Conservation (phyloP, 2,797 vertebrate genomes). For the Acanthiza pusilla region DNA sequence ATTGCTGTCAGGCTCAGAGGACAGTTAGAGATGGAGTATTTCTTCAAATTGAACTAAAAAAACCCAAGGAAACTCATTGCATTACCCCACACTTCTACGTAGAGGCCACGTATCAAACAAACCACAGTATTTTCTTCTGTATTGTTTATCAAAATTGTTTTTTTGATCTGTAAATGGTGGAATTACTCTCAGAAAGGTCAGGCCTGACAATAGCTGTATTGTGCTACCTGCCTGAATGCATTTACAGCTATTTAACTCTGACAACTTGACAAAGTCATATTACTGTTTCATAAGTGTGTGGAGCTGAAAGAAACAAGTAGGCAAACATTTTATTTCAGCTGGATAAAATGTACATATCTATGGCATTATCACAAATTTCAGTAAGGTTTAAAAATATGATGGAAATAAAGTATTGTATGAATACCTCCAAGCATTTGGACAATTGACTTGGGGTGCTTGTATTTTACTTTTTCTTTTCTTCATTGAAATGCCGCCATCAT, state of each 20-base stretch:
- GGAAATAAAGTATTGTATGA: background rate
- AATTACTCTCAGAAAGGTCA: background rate
- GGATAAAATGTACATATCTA: background rate
- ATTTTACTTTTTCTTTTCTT: background rate
- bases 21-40: background rate
- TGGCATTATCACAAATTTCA: background rate
- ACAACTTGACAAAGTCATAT: background rate
- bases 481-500: background rate
- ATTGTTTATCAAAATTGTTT: background rate
- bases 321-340: background rate
- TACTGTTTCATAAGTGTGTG: background rate
- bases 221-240: background rate
- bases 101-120: background rate
- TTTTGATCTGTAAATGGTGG: background rate
- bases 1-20: background rate
- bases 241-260: constrained; percentile 3
- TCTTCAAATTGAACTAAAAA: background rate
- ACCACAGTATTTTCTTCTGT: background rate
- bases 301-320: background rate
- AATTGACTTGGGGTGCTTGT: background rate
- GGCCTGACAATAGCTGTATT: background rate
- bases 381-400: background rate
- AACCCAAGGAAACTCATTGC: background rate
- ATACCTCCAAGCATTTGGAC: background rate
- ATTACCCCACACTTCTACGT: background rate